These are phyloP conservation scores for Nemotelus pantherinus DNA, from an alignment of 2,888 invertebrate species.

Conservation along the genomic window DNA sequence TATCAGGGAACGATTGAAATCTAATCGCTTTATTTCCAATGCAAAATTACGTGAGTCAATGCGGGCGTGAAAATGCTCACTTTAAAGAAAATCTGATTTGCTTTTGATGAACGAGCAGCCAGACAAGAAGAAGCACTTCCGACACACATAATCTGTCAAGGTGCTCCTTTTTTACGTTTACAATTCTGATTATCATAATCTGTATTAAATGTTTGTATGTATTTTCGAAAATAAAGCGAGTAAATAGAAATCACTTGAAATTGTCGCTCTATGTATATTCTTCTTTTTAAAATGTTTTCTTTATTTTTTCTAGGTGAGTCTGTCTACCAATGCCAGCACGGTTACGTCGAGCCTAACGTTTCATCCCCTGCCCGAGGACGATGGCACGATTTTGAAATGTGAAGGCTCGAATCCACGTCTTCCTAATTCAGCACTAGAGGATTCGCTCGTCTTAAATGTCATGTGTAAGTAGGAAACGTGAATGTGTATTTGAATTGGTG, in stretches of 20 bases:
- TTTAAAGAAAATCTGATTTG: conserved; percentile 7
- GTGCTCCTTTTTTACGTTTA: background rate
- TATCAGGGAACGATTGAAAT: no score
- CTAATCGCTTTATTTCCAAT: no score
- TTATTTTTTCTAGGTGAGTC: conserved; percentile 67
- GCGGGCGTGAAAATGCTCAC: conserved; percentile 9
- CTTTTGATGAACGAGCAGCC: background rate
- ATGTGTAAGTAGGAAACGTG: conserved; percentile 78
- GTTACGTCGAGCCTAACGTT: conserved; percentile 82
- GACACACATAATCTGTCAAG: background rate
- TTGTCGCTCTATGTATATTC: background rate
- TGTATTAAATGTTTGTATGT: conserved; percentile 9
- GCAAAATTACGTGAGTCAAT: background rate
- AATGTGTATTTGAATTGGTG: background rate
- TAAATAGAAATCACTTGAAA: conserved; percentile 19
- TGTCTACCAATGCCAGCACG: conserved; percentile 75
- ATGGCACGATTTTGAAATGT: conserved; percentile 84
- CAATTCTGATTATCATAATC: conserved; percentile 10
- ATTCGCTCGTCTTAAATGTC: conserved; percentile 83
- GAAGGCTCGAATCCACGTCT: conserved; percentile 86
- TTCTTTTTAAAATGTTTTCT: background rate
- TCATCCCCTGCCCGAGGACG: conserved; percentile 85
- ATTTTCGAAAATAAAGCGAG: conserved; percentile 9
- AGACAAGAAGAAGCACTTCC: background rate
- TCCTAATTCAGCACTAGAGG: conserved; percentile 79